Percentiles rank a stretch among this genome's conserved stretches.
phyloP scores from a whole-genome alignment of 2,888 invertebrate genomes.

The Heliothis peltigera region DNA sequence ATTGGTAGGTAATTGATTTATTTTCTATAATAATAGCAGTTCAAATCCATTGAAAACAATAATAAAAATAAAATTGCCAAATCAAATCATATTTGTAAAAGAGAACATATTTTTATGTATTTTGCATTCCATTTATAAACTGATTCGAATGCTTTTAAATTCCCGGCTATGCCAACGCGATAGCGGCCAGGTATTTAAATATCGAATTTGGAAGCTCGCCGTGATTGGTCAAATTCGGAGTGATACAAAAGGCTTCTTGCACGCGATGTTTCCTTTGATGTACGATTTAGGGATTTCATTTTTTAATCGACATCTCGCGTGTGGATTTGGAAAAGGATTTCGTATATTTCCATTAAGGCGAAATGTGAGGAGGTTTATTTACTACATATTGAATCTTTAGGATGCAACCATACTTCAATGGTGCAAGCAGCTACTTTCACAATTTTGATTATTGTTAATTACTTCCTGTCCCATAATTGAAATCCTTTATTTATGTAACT shows the following conservation, averaged over 20 bases:
- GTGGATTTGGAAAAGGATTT: constrained; percentile 30
- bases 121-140: constrained; percentile 19
- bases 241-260: constrained; percentile 38
- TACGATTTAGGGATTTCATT: constrained; percentile 33
- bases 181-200: constrained; percentile 32
- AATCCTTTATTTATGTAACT: too few relatives aligned
- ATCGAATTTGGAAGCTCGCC: constrained; percentile 29
- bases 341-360: constrained; percentile 11
- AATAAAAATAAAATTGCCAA: background rate
- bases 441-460: too few relatives aligned
- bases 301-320: constrained; percentile 55
- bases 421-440: too few relatives aligned
- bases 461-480: too few relatives aligned
- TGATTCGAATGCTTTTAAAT: constrained; percentile 30
- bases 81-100: background rate
- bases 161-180: constrained; percentile 18
- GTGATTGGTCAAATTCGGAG: constrained; percentile 28
- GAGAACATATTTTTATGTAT: constrained; percentile 15
- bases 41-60: background rate
- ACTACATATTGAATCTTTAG: too few relatives aligned
- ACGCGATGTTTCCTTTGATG: constrained; percentile 49
- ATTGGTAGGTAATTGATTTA: too few relatives aligned
- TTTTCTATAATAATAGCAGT: too few relatives aligned
- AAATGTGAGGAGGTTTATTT: constrained; percentile 6
- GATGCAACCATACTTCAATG: too few relatives aligned